These are phyloP conservation scores for Entelurus aequoreus DNA, from an alignment of 2,113 vertebrate species.

Conservation along the genomic window DNA sequence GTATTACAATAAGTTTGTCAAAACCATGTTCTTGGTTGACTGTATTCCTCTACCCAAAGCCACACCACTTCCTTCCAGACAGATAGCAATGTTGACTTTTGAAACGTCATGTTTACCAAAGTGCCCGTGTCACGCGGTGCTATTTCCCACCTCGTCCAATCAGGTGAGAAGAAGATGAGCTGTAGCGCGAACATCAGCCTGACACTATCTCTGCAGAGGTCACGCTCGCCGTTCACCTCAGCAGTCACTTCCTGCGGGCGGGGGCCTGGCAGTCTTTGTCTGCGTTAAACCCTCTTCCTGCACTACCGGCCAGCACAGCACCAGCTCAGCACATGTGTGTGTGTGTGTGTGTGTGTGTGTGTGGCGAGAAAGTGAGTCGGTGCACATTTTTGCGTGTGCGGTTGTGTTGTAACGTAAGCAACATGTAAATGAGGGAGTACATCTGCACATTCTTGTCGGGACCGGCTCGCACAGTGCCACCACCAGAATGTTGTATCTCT, in stretches of 20 bases:
- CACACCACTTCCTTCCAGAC: conserved; percentile 33
- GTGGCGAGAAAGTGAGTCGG: neutral
- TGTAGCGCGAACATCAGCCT: conserved; percentile 34
- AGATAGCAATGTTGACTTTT: conserved; percentile 13
- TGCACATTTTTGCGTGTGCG: conserved; percentile 16
- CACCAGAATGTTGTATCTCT: neutral
- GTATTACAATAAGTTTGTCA: no score
- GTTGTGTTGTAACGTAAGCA: conserved; percentile 15
- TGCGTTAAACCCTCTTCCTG: conserved; percentile 54
- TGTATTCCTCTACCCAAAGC: no score
- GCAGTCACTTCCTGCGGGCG: conserved; percentile 38
- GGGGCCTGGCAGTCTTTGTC: conserved; percentile 44
- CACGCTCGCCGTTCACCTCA: conserved; percentile 21
- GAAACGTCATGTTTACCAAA: neutral
- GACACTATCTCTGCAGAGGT: conserved; percentile 29
- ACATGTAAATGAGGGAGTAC: conserved; percentile 3
- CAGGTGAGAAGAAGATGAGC: conserved; percentile 23
- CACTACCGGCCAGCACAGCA: conserved; percentile 43
- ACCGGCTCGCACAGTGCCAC: neutral
- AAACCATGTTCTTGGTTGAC: no score
- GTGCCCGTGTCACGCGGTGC: neutral
- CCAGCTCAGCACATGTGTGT: conserved; percentile 46
- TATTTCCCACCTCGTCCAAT: no score
- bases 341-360: neutral
- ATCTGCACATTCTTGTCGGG: conserved; percentile 25